Evolutionary conservation across 1,140 invertebrate species (phyloP).

Genomic region (Pollicipes pollicipes): DNA sequence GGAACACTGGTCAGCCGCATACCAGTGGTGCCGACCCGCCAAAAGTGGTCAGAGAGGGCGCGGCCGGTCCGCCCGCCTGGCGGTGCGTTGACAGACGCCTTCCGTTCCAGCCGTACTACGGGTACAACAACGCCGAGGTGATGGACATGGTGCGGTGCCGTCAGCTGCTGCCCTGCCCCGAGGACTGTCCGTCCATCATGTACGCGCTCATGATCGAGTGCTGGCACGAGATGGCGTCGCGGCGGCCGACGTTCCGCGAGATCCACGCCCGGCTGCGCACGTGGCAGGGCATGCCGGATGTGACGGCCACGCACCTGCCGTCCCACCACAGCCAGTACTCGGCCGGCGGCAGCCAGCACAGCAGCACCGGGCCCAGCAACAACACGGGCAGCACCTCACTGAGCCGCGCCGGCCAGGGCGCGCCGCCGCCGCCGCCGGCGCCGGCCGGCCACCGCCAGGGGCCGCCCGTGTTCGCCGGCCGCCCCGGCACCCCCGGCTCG

Average conservation of each 20-base stretch:
- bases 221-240: slow-evolving; percentile 80
- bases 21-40: not conserved
- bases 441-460: too few species aligned
- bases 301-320: slow-evolving; percentile 12
- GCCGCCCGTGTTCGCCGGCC: not conserved
- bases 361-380: slow-evolving; percentile 37
- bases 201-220: slow-evolving; percentile 92
- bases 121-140: slow-evolving; percentile 90
- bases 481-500: not conserved
- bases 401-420: not conserved
- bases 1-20: too few species aligned
- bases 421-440: too few species aligned
- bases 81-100: not conserved
- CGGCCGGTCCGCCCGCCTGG: not conserved
- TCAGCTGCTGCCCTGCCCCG: slow-evolving; percentile 80
- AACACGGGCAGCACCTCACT: slow-evolving; percentile 35
- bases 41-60: not conserved
- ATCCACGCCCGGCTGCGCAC: slow-evolving; percentile 53
- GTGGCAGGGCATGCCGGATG: slow-evolving; percentile 32
- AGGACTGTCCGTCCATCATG: slow-evolving; percentile 73
- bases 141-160: slow-evolving; percentile 88
- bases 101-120: slow-evolving; percentile 59
- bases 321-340: slow-evolving; percentile 7
- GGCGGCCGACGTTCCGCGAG: slow-evolving; percentile 71
- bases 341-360: slow-evolving; percentile 26